Percentiles rank a stretch among this genome's conserved stretches.
phyloP scores from a whole-genome alignment of 2,888 invertebrate genomes.

The Chloroclysta siterata region DNA sequence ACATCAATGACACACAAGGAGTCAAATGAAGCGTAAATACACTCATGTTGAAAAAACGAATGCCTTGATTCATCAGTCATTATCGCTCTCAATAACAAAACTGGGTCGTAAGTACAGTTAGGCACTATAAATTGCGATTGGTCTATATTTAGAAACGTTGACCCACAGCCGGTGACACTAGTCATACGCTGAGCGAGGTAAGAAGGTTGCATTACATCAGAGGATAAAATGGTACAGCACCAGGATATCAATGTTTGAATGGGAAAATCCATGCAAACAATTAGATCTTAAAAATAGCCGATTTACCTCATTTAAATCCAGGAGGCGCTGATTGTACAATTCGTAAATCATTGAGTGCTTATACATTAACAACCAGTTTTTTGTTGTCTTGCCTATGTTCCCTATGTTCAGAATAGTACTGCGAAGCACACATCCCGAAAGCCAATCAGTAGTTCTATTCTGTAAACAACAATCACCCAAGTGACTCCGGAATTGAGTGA shows the following conservation, averaged over 20 bases:
- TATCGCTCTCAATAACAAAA: slow-evolving; percentile 34
- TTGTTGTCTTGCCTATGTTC: too few relatives aligned
- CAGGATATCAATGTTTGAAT: neutral
- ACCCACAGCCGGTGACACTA: slow-evolving; percentile 16
- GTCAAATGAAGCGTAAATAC: slow-evolving; percentile 22
- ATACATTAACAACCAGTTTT: too few relatives aligned
- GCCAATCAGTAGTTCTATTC: too few relatives aligned
- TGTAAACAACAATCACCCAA: too few relatives aligned
- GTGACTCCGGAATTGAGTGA: too few relatives aligned
- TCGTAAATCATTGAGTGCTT: too few relatives aligned
- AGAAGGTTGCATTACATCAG: neutral
- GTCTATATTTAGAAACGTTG: slow-evolving; percentile 33
- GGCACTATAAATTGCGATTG: slow-evolving; percentile 25
- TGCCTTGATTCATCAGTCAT: slow-evolving; percentile 33
- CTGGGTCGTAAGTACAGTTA: slow-evolving; percentile 33
- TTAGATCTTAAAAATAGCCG: neutral
- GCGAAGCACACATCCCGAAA: too few relatives aligned
- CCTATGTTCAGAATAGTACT: too few relatives aligned
- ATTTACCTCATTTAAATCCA: too few relatives aligned
- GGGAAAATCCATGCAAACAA: neutral
- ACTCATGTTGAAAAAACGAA: slow-evolving; percentile 21
- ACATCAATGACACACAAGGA: slow-evolving; percentile 8
- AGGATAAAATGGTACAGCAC: slow-evolving; percentile 5
- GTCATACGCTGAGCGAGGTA: neutral
- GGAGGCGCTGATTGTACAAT: too few relatives aligned